A percentile compares a stretch with the other conserved stretches of the same genome.
These are phyloP conservation scores for Doryteuthis pealeii DNA, from an alignment of 1,140 invertebrate species.

Conservation along the genomic window DNA sequence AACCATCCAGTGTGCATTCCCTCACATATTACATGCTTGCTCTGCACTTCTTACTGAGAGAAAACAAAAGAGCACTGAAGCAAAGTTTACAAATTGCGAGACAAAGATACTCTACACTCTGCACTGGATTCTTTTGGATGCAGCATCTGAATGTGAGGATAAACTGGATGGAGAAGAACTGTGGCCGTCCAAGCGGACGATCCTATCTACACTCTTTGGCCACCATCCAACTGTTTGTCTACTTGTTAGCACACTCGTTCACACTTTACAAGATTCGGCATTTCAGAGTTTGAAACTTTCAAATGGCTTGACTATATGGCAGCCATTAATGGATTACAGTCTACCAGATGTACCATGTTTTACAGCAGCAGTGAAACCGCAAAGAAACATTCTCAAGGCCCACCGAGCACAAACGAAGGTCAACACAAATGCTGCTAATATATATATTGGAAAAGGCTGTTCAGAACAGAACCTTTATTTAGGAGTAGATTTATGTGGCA, in stretches of 20 bases:
- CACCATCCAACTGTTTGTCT: constrained; percentile 90
- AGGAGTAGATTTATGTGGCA: constrained; percentile 31
- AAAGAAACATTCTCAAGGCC: constrained; percentile 54
- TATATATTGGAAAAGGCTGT: constrained; percentile 57
- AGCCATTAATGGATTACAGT: constrained; percentile 88
- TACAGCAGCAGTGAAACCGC: constrained; percentile 82
- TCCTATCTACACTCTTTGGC: constrained; percentile 88
- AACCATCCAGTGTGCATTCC: constrained; percentile 53
- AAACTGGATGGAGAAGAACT: constrained; percentile 36
- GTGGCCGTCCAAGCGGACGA: constrained; percentile 9
- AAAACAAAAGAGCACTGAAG: constrained; percentile 63
- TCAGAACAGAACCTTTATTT: constrained; percentile 53
- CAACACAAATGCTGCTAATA: constrained; percentile 57
- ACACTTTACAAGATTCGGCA: constrained; percentile 88
- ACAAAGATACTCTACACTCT: constrained; percentile 96
- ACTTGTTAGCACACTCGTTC: constrained; percentile 89
- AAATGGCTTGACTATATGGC: constrained; percentile 96
- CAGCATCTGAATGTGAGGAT: constrained; percentile 95
- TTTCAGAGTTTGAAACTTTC: constrained; percentile 91
- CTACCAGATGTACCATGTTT: constrained; percentile 93
- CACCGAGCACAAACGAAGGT: constrained; percentile 51
- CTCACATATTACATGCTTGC: constrained; percentile 86
- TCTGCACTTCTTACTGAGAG: constrained; percentile 61
- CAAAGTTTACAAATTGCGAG: constrained; percentile 75
- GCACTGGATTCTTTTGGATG: constrained; percentile 97